A percentile compares a stretch with the other conserved stretches of the same genome.
These are phyloP conservation scores for Pachypeltis micranthus DNA, from an alignment of 1,140 invertebrate genomes.

Conservation along the genomic window DNA sequence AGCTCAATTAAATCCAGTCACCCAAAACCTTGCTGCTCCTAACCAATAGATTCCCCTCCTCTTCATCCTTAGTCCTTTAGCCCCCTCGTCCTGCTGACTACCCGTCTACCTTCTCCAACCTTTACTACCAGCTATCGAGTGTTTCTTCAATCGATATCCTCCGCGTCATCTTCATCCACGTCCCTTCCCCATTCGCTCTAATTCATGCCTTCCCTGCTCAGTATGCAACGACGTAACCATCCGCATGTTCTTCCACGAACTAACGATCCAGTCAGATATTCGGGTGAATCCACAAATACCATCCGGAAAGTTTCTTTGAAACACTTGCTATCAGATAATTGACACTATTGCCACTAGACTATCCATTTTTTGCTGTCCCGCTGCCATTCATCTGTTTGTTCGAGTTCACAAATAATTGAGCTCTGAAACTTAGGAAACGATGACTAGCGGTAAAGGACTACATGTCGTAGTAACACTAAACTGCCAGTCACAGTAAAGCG, in stretches of 20 bases:
- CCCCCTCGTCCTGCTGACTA: background rate
- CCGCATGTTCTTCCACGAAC: background rate
- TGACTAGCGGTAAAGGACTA: too few relatives aligned
- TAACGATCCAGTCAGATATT: background rate
- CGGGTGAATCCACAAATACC: background rate
- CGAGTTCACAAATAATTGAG: background rate
- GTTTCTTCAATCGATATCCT: background rate
- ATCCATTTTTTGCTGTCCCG: too few relatives aligned
- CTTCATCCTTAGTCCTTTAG: background rate
- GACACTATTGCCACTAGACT: background rate
- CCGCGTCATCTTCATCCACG: background rate
- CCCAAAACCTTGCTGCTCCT: background rate
- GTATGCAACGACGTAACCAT: background rate
- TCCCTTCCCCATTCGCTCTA: background rate
- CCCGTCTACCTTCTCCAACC: too few relatives aligned
- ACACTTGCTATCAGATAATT: background rate
- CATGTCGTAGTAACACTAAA: too few relatives aligned
- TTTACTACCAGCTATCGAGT: background rate
- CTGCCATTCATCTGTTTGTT: background rate
- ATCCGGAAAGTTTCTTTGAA: background rate
- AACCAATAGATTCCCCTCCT: slow-evolving; percentile 5
- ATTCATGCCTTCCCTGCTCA: background rate
- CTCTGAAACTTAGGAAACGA: too few relatives aligned
- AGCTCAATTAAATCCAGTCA: slow-evolving; percentile 9
- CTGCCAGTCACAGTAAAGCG: too few relatives aligned